Evolutionary conservation across 2,888 invertebrate species (phyloP), one percentile per base, ranked within the genome.

Genomic region (Dioctria linearis): DNA sequence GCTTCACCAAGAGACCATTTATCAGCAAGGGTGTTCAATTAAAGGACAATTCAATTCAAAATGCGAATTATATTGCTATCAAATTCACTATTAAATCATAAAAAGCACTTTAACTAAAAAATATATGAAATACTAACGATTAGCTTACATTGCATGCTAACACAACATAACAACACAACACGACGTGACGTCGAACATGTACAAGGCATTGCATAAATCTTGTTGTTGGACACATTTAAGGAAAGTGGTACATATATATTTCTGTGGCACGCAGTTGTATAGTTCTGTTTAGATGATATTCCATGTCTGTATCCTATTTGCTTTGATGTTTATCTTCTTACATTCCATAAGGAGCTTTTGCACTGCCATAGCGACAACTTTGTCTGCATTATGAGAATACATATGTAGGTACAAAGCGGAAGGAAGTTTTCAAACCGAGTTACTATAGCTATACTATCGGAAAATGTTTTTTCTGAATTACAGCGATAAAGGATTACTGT

Each of bases 111-210:
- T 8, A 61, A 61, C 8, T 61, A 37, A 61, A 8, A 39, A 61
- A 11, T 13, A 11, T 61, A 61, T 61, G 25, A 61, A 61, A 61
- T 61, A 11, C 37, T 37, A 61, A 39, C 61, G 61, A 61, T 61
- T 25, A 61, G 61, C 37, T 39, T 61, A 39, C 8, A 25, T 61
- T 39, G n/a, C 25, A 59, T n/a, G 11, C 54, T 11, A 54, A 54
- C 54, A 4, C 9, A 25, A 25, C 25, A 25, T 25, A 25, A 25
- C 25, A 25, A 25, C 25, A 25, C 25, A 25, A 25, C 25, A 25
- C 25, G 25, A 25, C 25, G 25, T 25, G 25, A 25, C 25, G 4
- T n/a, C 11, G 54, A 54, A 2, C 11, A 4, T 54, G 6, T 11
- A 54, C 54, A 11, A 25, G 25, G n/a, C 11, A 11, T 8, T 8